Evolutionary conservation across 2,888 invertebrate genomes (phyloP).

Genomic region (Tetragonisca angustula): DNA sequence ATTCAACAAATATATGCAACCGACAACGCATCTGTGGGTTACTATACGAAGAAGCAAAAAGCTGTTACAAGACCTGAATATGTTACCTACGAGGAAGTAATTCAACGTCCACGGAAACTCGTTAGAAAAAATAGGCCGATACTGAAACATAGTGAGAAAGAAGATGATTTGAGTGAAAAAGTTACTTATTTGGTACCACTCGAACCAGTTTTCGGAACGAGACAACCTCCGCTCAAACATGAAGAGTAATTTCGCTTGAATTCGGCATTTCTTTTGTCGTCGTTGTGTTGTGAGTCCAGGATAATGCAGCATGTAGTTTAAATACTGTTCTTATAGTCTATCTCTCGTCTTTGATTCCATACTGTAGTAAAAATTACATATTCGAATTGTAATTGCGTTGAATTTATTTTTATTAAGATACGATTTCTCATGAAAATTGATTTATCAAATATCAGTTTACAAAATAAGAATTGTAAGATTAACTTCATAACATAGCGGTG

Average conservation of each 20-base stretch:
- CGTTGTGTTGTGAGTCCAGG: conserved; percentile 18
- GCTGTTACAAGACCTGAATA: conserved; percentile 76
- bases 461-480: not conserved
- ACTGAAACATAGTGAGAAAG: conserved; percentile 73
- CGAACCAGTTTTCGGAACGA: conserved; percentile 77
- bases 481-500: conserved; percentile 13
- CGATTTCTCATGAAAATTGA: not conserved
- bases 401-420: conserved; percentile 1
- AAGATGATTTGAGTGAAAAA: conserved; percentile 73
- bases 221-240: conserved; percentile 65
- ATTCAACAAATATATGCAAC: conserved; percentile 71
- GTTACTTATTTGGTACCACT: conserved; percentile 79
- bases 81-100: conserved; percentile 75
- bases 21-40: conserved; percentile 73
- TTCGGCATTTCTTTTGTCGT: conserved; percentile 4
- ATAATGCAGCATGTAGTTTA: conserved; percentile 26
- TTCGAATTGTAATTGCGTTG: not conserved
- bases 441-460: not conserved
- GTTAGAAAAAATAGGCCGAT: conserved; percentile 76
- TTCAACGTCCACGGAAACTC: conserved; percentile 74
- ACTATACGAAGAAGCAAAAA: conserved; percentile 79
- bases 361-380: not conserved
- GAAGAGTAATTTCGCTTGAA: conserved; percentile 45
- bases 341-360: conserved; percentile 8
- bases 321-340: conserved; percentile 14